Base-by-base conservation (phyloP, 2,797 vertebrate species). In the Tauraco hartlaubi region DNA sequence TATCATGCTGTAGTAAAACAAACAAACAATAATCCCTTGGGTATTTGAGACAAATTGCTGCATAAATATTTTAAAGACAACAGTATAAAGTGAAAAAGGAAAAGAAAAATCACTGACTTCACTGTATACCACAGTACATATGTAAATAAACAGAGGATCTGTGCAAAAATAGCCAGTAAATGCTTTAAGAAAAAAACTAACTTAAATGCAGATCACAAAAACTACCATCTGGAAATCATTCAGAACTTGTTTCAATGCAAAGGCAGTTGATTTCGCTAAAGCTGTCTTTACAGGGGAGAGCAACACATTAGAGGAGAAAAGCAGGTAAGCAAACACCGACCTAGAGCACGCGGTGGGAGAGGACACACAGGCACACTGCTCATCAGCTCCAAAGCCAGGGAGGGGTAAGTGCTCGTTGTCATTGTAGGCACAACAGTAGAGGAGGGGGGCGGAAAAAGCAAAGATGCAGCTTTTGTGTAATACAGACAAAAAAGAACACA, bases 11-110 rank as follows among this genome's bases (percentile, higher is more conserved):
- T 21, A 95, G 72, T 68, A 95, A 96, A 94, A 67, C 71, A 94
- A 97, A 94, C 83, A 94, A 94, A 96, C 66, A 95, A 92, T 78
- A 80, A 90, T 56, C 80, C 80, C 90, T 76, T 51, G 58, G 83
- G 90, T 76, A 92, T 77, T 58, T 68, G 59, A 94, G 85, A 93
- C 90, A 95, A 95, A 96, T 92, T 96, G 88, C 67, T 95, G 63
- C 69, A 87, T 88, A 94, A 97, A 95, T 94, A 95, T 93, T 93
- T 92, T 85, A 94, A 93, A 90, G 83, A 69, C 68, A 92, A 74
- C n/a, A 69, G 52, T 58, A 82, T 41, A 82, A 92, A 88, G 59
- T 1, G 9, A 71, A 93, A 94, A 85, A 49, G 16, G 37, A 66
- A 79, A 78, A 85, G 49, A 66, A 74, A 86, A 62, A 74, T 46